Percentiles rank a stretch among this genome's conserved stretches.
Evolutionary conservation across 2,888 invertebrate genomes (phyloP).

Genomic region (Phorcus lineatus): DNA sequence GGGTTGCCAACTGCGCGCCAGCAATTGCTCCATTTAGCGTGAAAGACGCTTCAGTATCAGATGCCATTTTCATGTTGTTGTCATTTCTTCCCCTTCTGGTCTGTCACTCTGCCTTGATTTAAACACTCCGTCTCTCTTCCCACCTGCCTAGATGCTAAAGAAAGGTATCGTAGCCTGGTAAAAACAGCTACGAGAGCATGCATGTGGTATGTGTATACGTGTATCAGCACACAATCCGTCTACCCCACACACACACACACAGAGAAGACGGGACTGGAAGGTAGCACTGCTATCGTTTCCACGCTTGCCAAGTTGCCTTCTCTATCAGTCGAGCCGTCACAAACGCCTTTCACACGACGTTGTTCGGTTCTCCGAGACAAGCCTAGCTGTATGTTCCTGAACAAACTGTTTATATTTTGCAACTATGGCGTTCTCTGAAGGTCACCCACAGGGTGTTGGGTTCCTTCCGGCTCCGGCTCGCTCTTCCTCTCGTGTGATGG

Average conservation of each 20-base stretch:
- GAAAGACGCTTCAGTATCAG: not conserved
- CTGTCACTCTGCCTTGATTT: not conserved
- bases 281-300: no score
- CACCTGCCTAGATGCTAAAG: not conserved
- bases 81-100: not conserved
- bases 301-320: not conserved
- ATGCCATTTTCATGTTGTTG: not conserved
- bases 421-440: constrained; percentile 5
- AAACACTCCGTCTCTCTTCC: not conserved
- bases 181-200: not conserved
- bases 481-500: not conserved
- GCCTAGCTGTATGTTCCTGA: not conserved
- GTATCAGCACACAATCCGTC: not conserved
- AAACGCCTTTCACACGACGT: not conserved
- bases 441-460: not conserved
- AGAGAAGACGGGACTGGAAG: not conserved
- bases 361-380: not conserved
- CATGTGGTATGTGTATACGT: not conserved
- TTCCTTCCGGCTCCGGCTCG: not conserved
- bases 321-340: not conserved
- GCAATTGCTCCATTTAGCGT: not conserved
- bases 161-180: not conserved
- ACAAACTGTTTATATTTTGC: constrained; percentile 6
- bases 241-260: not conserved
- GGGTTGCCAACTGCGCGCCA: not conserved